These are phyloP conservation scores for Cyphomyrus plagiostoma DNA, from an alignment of 2,113 vertebrate species.

Conservation along the genomic window DNA sequence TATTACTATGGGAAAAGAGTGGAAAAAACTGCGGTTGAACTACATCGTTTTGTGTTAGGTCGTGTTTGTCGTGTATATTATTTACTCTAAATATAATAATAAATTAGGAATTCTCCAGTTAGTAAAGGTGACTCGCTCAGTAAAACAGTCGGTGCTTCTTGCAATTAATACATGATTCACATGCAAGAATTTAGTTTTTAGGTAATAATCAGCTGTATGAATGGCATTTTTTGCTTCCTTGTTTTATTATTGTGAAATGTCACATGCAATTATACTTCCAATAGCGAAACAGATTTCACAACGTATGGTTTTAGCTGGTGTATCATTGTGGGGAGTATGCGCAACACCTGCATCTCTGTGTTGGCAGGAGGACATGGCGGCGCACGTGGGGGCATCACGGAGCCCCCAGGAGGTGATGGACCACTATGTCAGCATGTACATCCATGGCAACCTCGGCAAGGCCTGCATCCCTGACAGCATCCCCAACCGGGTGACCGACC, in stretches of 20 bases:
- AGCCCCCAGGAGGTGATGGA: conserved; percentile 97
- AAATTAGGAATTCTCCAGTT: neutral
- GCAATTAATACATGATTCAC: neutral
- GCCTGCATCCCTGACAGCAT: conserved; percentile 95
- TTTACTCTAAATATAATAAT: neutral
- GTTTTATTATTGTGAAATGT: neutral
- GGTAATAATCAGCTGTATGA: neutral
- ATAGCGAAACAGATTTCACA: neutral
- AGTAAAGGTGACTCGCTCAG: neutral
- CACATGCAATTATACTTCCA: neutral
- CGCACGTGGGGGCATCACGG: conserved; percentile 83
- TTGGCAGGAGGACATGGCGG: conserved; percentile 89
- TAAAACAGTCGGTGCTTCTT: neutral
- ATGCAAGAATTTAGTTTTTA: neutral
- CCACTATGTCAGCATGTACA: conserved; percentile 96
- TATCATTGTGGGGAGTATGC: neutral
- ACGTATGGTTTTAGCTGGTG: neutral
- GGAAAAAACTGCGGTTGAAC: neutral
- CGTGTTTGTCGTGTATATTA: too few species aligned
- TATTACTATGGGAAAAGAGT: neutral
- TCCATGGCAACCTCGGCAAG: conserved; percentile 94
- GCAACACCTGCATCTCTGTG: neutral
- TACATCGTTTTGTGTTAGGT: too few species aligned
- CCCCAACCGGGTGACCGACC: conserved; percentile 92
- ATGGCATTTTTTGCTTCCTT: neutral